Evolutionary conservation across 2,888 invertebrate species (phyloP).

Genomic region (Lacanobia wlatinum): DNA sequence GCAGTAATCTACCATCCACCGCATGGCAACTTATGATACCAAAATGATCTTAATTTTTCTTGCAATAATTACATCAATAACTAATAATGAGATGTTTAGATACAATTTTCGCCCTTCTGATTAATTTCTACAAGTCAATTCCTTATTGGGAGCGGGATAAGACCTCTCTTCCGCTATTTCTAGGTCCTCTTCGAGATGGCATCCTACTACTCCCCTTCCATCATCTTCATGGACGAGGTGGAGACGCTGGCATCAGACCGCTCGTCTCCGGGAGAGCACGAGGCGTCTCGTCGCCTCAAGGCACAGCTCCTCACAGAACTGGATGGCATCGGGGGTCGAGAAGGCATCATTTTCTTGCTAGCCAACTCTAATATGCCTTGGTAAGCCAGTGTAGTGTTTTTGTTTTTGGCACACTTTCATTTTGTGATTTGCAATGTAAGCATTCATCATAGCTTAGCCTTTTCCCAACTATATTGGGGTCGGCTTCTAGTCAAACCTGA

Average conservation of each 20-base stretch:
- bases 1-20: no score
- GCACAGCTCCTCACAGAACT: conserved; percentile 96
- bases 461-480: no score
- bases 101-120: no score
- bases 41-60: no score
- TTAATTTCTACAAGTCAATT: neutral
- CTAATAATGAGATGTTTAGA: no score
- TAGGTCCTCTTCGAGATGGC: conserved; percentile 97
- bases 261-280: conserved; percentile 93
- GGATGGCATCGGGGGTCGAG: conserved; percentile 93
- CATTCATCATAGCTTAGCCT: no score
- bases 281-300: conserved; percentile 96
- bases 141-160: neutral
- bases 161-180: neutral
- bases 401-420: no score
- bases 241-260: conserved; percentile 95
- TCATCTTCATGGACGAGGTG: conserved; percentile 98
- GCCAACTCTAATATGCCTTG: conserved; percentile 98
- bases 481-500: no score
- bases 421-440: no score
- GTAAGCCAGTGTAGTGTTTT: conserved; percentile 84
- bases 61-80: no score
- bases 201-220: conserved; percentile 95
- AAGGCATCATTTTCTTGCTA: conserved; percentile 93
- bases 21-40: no score